phyloP scores from a whole-genome alignment of 1,140 invertebrate genomes.

The Pteromalus puparum region DNA sequence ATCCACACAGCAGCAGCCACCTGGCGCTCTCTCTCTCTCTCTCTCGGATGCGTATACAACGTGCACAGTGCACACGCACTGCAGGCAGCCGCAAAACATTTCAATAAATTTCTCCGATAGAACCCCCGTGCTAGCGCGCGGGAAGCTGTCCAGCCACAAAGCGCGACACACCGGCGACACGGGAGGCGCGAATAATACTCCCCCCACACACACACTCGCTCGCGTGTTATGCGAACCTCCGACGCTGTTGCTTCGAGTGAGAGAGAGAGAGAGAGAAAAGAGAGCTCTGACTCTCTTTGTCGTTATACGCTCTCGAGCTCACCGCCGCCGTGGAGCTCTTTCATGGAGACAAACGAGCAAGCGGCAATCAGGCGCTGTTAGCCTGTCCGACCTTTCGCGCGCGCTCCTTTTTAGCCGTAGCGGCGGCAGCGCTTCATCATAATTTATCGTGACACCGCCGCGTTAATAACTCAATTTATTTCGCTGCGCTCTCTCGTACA shows the following conservation, averaged over 20 bases:
- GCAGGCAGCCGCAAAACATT: conserved; percentile 38
- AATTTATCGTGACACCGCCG: conserved; percentile 75
- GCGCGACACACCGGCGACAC: not conserved
- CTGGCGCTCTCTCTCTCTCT: too few relatives aligned
- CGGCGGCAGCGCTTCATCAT: conserved; percentile 70
- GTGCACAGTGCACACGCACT: not conserved
- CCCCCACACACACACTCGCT: not conserved
- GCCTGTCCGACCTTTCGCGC: conserved; percentile 72
- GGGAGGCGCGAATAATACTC: not conserved
- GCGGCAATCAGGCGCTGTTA: conserved; percentile 75
- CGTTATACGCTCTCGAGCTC: conserved; percentile 13
- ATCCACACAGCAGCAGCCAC: not conserved
- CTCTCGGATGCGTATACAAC: not conserved
- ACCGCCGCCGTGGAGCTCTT: conserved; percentile 54
- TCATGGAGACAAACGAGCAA: conserved; percentile 75
- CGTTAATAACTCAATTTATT: conserved; percentile 77
- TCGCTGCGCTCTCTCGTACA: conserved; percentile 58
- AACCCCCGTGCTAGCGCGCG: conserved; percentile 3
- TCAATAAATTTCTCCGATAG: conserved; percentile 51
- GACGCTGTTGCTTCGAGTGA: not conserved
- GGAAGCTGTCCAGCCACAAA: too few relatives aligned
- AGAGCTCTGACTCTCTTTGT: not conserved
- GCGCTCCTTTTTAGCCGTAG: conserved; percentile 71
- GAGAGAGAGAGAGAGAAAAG: not conserved
- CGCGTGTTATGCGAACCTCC: not conserved